Evolutionary conservation across 2,113 vertebrate species (phyloP).

Genomic region (Lynx canadensis): DNA sequence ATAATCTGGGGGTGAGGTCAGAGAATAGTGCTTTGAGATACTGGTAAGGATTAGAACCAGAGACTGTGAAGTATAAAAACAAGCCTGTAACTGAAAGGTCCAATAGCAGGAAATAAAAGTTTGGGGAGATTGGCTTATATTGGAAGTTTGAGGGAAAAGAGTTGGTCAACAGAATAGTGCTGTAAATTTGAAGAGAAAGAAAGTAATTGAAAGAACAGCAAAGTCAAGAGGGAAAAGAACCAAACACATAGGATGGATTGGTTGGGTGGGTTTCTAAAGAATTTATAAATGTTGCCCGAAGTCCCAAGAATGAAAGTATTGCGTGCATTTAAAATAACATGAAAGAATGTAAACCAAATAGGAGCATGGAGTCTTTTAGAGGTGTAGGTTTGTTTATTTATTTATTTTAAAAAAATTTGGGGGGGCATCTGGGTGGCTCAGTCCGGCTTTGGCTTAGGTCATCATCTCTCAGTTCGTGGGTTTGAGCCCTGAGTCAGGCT

Average conservation of each 20-base stretch:
- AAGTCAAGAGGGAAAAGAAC: background rate
- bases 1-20: background rate
- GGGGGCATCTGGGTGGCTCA: too few relatives aligned
- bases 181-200: background rate
- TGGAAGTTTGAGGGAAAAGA: background rate
- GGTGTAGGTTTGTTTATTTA: background rate
- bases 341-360: background rate
- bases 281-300: background rate
- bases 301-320: slow-evolving; percentile 20
- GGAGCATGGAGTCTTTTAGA: background rate
- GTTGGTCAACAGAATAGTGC: background rate
- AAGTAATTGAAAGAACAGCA: background rate
- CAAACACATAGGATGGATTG: background rate
- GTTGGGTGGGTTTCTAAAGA: background rate
- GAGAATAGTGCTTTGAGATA: background rate
- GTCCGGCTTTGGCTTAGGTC: too few relatives aligned
- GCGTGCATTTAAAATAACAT: background rate
- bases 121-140: background rate
- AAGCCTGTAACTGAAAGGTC: background rate
- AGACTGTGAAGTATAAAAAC: background rate
- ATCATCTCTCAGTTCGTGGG: too few relatives aligned
- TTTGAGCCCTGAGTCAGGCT: too few relatives aligned
- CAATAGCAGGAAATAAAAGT: background rate
- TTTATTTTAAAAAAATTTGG: too few relatives aligned
- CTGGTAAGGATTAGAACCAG: background rate